Percentiles rank a stretch among this genome's conserved stretches.
Evolutionary conservation across 1,140 invertebrate species (phyloP).

Genomic region (Drosophila ambigua): DNA sequence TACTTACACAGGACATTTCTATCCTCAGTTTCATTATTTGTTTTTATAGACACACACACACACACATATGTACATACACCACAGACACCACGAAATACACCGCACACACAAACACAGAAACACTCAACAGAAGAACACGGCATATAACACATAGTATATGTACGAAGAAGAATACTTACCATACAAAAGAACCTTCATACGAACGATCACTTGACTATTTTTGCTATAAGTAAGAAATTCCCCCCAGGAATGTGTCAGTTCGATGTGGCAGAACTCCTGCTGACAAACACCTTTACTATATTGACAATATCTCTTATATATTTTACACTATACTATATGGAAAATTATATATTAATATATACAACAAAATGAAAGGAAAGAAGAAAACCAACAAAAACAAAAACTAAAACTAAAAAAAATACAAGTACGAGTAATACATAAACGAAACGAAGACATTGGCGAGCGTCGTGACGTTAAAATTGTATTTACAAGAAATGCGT

Average conservation of each 20-base stretch:
- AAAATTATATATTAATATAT: slow-evolving; percentile 82
- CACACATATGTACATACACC: slow-evolving; percentile 74
- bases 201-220: slow-evolving; percentile 82
- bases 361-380: slow-evolving; percentile 62
- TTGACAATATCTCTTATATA: slow-evolving; percentile 84
- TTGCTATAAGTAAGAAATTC: slow-evolving; percentile 82
- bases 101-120: slow-evolving; percentile 24
- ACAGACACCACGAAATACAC: slow-evolving; percentile 27
- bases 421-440: slow-evolving; percentile 48
- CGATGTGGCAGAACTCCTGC: slow-evolving; percentile 72
- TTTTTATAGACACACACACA: slow-evolving; percentile 32
- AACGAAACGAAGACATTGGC: slow-evolving; percentile 23
- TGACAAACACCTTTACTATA: slow-evolving; percentile 83
- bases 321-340: slow-evolving; percentile 83
- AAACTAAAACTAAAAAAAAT: slow-evolving; percentile 21
- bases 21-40: slow-evolving; percentile 42
- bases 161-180: slow-evolving; percentile 42
- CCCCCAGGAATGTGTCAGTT: slow-evolving; percentile 80
- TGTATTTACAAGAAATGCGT: slow-evolving; percentile 74
- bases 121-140: slow-evolving; percentile 28
- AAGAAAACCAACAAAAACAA: slow-evolving; percentile 27
- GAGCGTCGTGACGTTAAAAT: slow-evolving; percentile 61
- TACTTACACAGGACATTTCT: slow-evolving; percentile 57
- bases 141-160: slow-evolving; percentile 19
- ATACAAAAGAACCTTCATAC: slow-evolving; percentile 70